phyloP scores from a whole-genome alignment of 2,797 vertebrate species.

The Sparus aurata region DNA sequence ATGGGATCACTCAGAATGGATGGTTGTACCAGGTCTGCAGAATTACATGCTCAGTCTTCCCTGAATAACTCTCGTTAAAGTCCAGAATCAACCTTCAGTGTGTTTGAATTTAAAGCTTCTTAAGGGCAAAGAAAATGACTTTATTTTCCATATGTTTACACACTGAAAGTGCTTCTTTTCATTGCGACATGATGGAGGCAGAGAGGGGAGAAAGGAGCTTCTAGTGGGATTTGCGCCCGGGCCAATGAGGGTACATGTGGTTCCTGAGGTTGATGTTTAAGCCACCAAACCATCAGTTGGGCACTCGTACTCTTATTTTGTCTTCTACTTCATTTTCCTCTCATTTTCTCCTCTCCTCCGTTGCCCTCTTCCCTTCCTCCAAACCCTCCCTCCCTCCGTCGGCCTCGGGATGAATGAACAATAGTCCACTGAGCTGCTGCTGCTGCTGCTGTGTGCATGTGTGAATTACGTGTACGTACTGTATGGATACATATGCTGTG shows the following conservation, averaged over 20 bases:
- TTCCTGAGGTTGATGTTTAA: constrained; percentile 63
- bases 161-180: constrained; percentile 23
- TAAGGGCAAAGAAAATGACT: not conserved
- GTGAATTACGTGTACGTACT: constrained; percentile 26
- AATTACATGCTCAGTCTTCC: not conserved
- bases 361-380: constrained; percentile 37
- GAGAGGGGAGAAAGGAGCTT: constrained; percentile 53
- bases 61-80: not conserved
- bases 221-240: constrained; percentile 44
- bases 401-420: constrained; percentile 74
- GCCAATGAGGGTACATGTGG: constrained; percentile 60
- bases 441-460: constrained; percentile 27
- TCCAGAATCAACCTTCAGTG: not conserved
- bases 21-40: too few species aligned
- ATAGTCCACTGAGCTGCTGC: constrained; percentile 65
- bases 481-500: constrained; percentile 1
- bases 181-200: constrained; percentile 28
- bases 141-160: constrained; percentile 40
- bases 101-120: not conserved
- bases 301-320: constrained; percentile 59
- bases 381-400: constrained; percentile 38
- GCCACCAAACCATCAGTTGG: constrained; percentile 66
- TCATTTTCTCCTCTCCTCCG: constrained; percentile 42
- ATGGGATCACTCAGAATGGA: too few species aligned
- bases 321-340: constrained; percentile 65